Percentiles rank a stretch among this genome's conserved stretches.
Evolutionary conservation across 1,140 invertebrate species (phyloP).

Genomic region (Drosophila funebris): DNA sequence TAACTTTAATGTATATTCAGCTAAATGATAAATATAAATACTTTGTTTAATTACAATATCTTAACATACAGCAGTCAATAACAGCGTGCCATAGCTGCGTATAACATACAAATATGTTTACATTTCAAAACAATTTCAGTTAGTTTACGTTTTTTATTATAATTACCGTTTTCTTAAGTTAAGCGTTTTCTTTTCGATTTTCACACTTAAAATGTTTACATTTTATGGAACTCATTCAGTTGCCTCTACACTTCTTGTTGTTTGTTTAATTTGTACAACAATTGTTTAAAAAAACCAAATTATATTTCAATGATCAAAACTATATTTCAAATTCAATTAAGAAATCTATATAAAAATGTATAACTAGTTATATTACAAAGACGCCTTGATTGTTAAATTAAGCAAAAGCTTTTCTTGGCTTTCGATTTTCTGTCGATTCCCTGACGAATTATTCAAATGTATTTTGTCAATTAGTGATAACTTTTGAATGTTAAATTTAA

Average conservation of each 20-base stretch:
- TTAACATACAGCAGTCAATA: constrained; percentile 7
- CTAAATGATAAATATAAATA: neutral
- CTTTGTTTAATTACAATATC: neutral
- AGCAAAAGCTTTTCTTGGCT: neutral
- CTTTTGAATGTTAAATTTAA: neutral
- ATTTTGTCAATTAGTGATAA: neutral
- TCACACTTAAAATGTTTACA: neutral
- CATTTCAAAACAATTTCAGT: neutral
- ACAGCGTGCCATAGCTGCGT: no score
- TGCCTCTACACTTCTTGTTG: neutral
- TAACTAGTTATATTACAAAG: constrained; percentile 7
- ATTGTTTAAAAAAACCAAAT: neutral
- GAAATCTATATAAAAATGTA: constrained; percentile 8
- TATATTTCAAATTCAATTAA: neutral
- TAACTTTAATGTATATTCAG: neutral
- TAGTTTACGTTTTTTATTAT: neutral
- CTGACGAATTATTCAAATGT: neutral
- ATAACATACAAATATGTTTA: no score
- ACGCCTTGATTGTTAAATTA: neutral
- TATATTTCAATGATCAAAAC: neutral
- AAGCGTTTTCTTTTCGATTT: neutral
- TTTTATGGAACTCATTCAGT: constrained; percentile 3
- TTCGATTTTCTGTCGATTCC: neutral
- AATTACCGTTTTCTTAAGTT: neutral
- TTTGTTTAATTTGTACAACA: neutral